These are phyloP conservation scores for Drosophila algonquin DNA, from an alignment of 2,888 invertebrate species.

Conservation along the genomic window DNA sequence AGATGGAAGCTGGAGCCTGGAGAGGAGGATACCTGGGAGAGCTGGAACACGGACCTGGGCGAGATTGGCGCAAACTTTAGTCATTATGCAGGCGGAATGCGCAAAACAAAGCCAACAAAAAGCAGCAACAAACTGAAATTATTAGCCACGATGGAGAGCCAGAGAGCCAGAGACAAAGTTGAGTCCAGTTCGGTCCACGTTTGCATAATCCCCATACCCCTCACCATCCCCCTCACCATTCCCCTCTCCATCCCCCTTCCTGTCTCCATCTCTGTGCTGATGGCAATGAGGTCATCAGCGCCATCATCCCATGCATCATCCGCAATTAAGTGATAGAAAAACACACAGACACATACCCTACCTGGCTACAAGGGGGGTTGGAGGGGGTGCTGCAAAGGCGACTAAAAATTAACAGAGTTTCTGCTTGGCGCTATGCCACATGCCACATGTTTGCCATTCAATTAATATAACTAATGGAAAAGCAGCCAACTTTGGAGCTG, in stretches of 20 bases:
- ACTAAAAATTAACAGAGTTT: conserved; percentile 47
- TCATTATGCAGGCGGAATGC: conserved; percentile 73
- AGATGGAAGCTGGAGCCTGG: conserved; percentile 17
- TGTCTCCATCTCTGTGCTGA: conserved; percentile 18
- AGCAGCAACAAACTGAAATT: conserved; percentile 63
- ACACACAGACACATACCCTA: conserved; percentile 29
- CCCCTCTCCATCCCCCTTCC: no score
- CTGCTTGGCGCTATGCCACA: neutral
- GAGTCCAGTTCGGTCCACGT: neutral
- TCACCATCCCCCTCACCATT: no score
- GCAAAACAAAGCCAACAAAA: conserved; percentile 48
- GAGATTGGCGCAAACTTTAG: conserved; percentile 68
- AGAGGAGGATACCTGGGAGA: no score
- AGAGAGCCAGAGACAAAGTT: conserved; percentile 11
- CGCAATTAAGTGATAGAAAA: conserved; percentile 33
- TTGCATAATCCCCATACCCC: conserved; percentile 16
- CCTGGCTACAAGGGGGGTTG: conserved; percentile 11
- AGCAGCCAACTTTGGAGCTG: conserved; percentile 44
- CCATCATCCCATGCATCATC: conserved; percentile 70
- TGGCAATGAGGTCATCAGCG: conserved; percentile 73
- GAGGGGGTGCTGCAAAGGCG: conserved; percentile 13
- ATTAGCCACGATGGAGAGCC: conserved; percentile 71
- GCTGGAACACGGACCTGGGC: no score
- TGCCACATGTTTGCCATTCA: conserved; percentile 55
- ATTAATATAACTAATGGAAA: conserved; percentile 79